A percentile compares a stretch with the other conserved stretches of the same genome.
phyloP scores from a whole-genome alignment of 2,113 vertebrate genomes.

The Leptodactylus fuscus region DNA sequence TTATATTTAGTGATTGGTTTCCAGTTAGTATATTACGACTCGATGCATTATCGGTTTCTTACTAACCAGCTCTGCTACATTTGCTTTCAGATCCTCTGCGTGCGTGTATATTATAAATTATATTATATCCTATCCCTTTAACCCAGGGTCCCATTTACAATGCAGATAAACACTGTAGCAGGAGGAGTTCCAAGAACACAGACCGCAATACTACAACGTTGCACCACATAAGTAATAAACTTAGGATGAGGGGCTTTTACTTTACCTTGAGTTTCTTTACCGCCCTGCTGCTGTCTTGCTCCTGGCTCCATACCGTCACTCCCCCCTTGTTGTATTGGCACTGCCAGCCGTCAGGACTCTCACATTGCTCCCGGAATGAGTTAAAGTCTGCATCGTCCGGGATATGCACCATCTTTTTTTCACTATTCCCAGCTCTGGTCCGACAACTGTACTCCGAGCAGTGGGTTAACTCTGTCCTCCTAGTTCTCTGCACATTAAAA shows the following conservation, averaged over 20 bases:
- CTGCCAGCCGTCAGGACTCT: slow-evolving; percentile 81
- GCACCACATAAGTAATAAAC: neutral
- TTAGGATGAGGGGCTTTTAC: neutral
- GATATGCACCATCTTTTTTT: slow-evolving; percentile 77
- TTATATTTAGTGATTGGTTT: no score
- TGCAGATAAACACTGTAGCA: neutral
- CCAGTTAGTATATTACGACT: no score
- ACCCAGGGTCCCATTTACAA: neutral
- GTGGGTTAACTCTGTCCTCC: slow-evolving; percentile 41
- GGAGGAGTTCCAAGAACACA: neutral
- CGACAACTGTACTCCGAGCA: neutral
- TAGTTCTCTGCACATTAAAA: neutral
- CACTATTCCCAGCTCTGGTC: neutral
- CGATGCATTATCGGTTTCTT: no score
- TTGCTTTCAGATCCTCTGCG: neutral
- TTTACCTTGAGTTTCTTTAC: slow-evolving; percentile 90
- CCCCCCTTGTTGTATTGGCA: slow-evolving; percentile 81
- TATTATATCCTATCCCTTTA: no score
- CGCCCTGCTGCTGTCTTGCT: slow-evolving; percentile 74
- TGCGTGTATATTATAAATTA: no score
- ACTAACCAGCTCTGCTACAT: neutral
- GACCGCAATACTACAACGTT: neutral
- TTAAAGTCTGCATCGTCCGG: slow-evolving; percentile 83
- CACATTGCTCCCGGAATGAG: slow-evolving; percentile 82
- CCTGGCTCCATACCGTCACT: slow-evolving; percentile 80